Conservation (phyloP, 2,888 invertebrate genomes). For the Thera britannica region DNA sequence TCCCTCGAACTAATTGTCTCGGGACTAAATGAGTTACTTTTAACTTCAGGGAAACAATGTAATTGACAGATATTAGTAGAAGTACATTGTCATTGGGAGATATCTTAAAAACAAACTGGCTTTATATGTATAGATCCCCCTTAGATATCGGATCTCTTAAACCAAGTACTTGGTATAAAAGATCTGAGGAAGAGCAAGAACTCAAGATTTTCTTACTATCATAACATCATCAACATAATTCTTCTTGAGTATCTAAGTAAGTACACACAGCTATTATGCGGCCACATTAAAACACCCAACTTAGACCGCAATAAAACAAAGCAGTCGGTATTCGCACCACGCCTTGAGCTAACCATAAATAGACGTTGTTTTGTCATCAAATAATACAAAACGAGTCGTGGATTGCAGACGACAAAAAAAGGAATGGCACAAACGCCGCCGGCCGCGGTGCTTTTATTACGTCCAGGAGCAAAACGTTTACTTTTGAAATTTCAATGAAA, state of each 20-base stretch:
- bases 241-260: background rate
- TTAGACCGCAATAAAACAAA: slow-evolving; percentile 37
- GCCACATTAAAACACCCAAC: slow-evolving; percentile 29
- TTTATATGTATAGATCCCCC: no score
- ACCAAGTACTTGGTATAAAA: no score
- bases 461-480: slow-evolving; percentile 49
- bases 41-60: no score
- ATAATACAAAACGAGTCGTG: slow-evolving; percentile 66
- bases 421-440: slow-evolving; percentile 55
- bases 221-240: background rate
- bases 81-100: no score
- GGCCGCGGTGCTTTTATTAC: slow-evolving; percentile 61
- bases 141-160: no score
- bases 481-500: slow-evolving; percentile 79
- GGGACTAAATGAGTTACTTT: no score
- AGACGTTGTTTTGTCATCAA: slow-evolving; percentile 64
- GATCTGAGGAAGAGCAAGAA: no score
- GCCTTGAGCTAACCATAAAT: slow-evolving; percentile 56
- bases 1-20: no score
- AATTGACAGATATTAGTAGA: no score
- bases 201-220: no score
- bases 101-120: no score
- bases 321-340: slow-evolving; percentile 51
- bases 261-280: slow-evolving; percentile 16
- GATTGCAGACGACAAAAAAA: slow-evolving; percentile 68